Conservation (phyloP, 2,888 invertebrate species). For the Mythimna albipuncta region DNA sequence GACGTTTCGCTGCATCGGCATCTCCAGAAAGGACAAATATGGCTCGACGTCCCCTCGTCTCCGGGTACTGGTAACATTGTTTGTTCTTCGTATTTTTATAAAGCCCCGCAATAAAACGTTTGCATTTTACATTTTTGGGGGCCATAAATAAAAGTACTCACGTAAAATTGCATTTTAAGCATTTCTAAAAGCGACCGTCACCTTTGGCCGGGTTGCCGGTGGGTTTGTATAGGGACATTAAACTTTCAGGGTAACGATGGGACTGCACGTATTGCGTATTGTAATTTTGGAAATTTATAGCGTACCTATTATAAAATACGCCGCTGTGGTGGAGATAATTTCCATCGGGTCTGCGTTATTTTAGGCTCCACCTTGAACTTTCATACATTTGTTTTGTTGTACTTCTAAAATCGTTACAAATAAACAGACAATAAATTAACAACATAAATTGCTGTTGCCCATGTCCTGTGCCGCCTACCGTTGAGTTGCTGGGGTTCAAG, state of each 20-base stretch:
- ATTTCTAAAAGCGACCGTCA: slow-evolving; percentile 86
- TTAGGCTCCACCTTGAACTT: slow-evolving; percentile 51
- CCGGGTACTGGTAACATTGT: slow-evolving; percentile 85
- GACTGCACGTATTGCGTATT: slow-evolving; percentile 75
- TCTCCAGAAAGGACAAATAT: slow-evolving; percentile 81
- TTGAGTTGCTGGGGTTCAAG: slow-evolving; percentile 82
- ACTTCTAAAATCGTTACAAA: slow-evolving; percentile 72
- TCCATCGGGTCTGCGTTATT: slow-evolving; percentile 38
- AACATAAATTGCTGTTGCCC: slow-evolving; percentile 81
- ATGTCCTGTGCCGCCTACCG: slow-evolving; percentile 79
- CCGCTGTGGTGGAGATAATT: slow-evolving; percentile 35
- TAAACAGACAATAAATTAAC: slow-evolving; percentile 82
- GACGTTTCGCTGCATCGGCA: slow-evolving; percentile 76
- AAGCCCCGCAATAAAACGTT: slow-evolving; percentile 89
- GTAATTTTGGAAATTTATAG: slow-evolving; percentile 78
- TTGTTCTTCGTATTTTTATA: slow-evolving; percentile 89
- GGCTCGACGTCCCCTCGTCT: slow-evolving; percentile 83
- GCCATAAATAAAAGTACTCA: slow-evolving; percentile 87
- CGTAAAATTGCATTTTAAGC: slow-evolving; percentile 90
- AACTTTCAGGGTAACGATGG: slow-evolving; percentile 78
- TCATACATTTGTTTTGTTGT: slow-evolving; percentile 63
- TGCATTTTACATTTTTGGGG: slow-evolving; percentile 89
- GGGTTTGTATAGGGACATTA: slow-evolving; percentile 76
- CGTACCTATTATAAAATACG: slow-evolving; percentile 57
- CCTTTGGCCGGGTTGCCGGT: slow-evolving; percentile 78